Evolutionary conservation across 2,113 vertebrate species (phyloP), one percentile per base, ranked within the genome.

Genomic region (Limnothrissa miodon): DNA sequence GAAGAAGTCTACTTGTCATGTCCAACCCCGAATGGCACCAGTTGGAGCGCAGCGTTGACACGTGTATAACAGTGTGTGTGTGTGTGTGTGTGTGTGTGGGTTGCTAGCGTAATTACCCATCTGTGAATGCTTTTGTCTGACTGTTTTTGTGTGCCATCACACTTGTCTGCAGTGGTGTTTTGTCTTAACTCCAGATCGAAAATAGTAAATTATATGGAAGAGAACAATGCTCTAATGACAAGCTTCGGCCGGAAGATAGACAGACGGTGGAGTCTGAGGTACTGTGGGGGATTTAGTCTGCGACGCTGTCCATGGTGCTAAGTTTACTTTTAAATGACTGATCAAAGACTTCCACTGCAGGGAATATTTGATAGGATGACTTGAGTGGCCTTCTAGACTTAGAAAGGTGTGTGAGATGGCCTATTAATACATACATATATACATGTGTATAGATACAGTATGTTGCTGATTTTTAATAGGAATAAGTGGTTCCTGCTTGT

Each of bases 281-380:
- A n/a, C n/a, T n/a, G n/a, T n/a, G 62, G 36, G 15, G 8, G n/a
- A 29, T 25, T 29, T 62, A 62, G 59, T 36, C 29, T 82, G 62
- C 74, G 80, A 59, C 80, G 78, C 86, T 88, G 87, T 87, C 87
- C 86, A 62, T 85, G 86, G 81, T 89, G 44, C 82, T 84, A 36
- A 74, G 29, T 74, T 74, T 74, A 36, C 10, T 36, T 33, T 36
- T 17, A 17, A 74, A 6, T 15, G 25, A 66, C 59, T 29, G 29
- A 11, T 23, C 7, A 19, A 5, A 23, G 66, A 17, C 66, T 10
- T 74, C 25, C 25, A 11, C 6, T 11, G 23, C 33, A 29, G 59
- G 59, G 9, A 8, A 11, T 25, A 29, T 33, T 66, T 29, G n/a
- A 25, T 29, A 29, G n/a, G n/a, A 10, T 29, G 10, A 66, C 25